phyloP scores from a whole-genome alignment of 2,888 invertebrate genomes.

The Cyclophora punctaria region DNA sequence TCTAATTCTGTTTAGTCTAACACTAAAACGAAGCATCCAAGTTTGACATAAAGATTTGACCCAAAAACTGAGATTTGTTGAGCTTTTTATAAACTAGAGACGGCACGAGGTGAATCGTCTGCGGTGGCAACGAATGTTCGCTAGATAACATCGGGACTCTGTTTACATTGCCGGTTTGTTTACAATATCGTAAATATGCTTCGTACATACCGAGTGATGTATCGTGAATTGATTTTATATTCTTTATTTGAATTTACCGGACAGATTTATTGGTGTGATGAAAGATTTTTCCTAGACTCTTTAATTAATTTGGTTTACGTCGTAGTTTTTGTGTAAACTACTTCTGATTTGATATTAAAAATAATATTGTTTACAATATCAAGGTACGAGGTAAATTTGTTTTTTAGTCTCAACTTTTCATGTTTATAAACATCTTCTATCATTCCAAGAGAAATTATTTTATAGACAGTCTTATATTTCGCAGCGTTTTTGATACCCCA shows the following conservation, averaged over 20 bases:
- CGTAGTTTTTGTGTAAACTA: too few species aligned
- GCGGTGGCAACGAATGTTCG: neutral
- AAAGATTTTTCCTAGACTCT: neutral
- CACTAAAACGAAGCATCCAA: too few species aligned
- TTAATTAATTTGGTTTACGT: neutral
- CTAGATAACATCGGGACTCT: constrained; percentile 13
- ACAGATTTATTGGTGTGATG: neutral
- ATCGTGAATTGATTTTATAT: constrained; percentile 2
- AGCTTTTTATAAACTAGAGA: constrained; percentile 8
- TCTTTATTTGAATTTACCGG: neutral
- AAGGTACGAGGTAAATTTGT: too few species aligned
- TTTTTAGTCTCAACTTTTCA: too few species aligned
- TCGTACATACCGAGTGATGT: constrained; percentile 9
- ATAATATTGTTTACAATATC: too few species aligned
- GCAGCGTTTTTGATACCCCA: too few species aligned
- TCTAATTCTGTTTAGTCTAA: too few species aligned
- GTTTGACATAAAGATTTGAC: constrained; percentile 8
- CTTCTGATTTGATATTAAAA: too few species aligned
- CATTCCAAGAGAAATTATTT: too few species aligned
- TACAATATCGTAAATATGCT: constrained; percentile 23
- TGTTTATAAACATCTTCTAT: too few species aligned
- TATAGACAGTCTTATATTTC: too few species aligned
- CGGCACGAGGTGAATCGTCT: too few species aligned
- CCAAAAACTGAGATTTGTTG: constrained; percentile 7
- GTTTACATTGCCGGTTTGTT: constrained; percentile 38